Evolutionary conservation across 2,797 vertebrate species (phyloP), one percentile per base, ranked within the genome.

Genomic region (Xenentodon cancila): DNA sequence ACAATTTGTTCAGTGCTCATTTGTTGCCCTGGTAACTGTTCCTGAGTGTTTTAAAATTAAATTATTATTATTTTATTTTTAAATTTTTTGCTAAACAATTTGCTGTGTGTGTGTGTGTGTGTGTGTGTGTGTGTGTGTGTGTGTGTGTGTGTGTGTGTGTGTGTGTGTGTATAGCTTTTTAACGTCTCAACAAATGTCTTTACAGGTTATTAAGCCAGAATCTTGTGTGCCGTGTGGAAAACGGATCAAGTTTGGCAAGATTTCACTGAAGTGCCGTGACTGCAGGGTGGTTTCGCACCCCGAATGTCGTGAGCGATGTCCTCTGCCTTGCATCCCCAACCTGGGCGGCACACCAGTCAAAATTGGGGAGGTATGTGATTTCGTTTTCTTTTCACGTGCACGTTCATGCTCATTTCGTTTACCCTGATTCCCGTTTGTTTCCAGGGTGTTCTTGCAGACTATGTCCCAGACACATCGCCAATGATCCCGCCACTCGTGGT

Each of bases 191-290:
- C 11, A 0, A 18, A 22, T 55, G 22, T 53, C 9, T 66, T 22
- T 57, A 0, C 45, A 99, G 97, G 97, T 99, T 85, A 99, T 99
- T 84, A 99, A 99, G 75, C 97, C 98, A 0, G 97, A 99, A 53
- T 96, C 96, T 0, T 99, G 98, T n/a, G 96, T 99, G 17, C 97
- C 98, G 0, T 99, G 97, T 68, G 97, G 97, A 1, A 99, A 99
- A 85, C 94, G 96, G 71, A 96, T 99, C 65, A 99, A 97, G 84
- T 99, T 99, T 88, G 98, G 98, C 4, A 99, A 99, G 87, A 87
- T 97, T 52, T 95, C 96, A 0, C 90, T 98, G 1, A 99, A 96
- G 78, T 99, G 98, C 76, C 89, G 96, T 2, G 97, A 99, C 84
- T 99, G 98, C 89, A 91, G 95, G 19, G 94, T 99, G 56, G 95